Base-by-base conservation (phyloP, 2,113 vertebrate species). In the Gavialis gangeticus region DNA sequence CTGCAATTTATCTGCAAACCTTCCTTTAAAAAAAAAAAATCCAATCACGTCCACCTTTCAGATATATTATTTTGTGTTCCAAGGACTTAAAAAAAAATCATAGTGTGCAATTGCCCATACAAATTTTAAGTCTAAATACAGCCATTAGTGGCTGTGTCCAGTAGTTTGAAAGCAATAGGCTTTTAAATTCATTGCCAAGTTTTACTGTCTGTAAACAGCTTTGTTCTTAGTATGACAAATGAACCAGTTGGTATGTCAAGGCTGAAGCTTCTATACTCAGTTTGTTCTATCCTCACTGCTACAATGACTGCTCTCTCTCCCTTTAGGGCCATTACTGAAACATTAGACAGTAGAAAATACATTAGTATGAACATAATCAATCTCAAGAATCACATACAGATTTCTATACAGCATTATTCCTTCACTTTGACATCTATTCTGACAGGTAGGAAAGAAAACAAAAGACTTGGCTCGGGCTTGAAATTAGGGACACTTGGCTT, bases 221-320 rank as follows among this genome's bases (percentile, higher is more conserved):
- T 95, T 96, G 84, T 95, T 98, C 95, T 91, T 82, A 63, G 64
- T 85, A 89, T 97, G 95, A 97, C 85, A 97, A 97, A 97, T 89
- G 95, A 97, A 92, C 92, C 89, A 93, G 95, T 16, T 8, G 11
- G 58, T 84, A 79, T 57, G 90, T 96, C 92, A 97, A 97, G 96
- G 95, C 85, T 94, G 96, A 97, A 89, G 87, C 88, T 85, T 89
- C 89, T 63, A 4, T n/a, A 94, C 79, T 94, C 87, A n/a, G 81
- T 88, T 89, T 83, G 83, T 91, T 96, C 90, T 56, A 54, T 91
- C 73, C 86, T 92, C 92, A 58, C 24, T 90, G 91, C 67, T 93
- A 91, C 85, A 96, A 95, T 88, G 95, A 90, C 87, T 95, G 77
- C 73, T 94, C 86, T 85, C 86, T 85, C 84, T 97, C 91, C 85